Conservation (phyloP, 2,888 invertebrate genomes). For the Xylota segnis region DNA sequence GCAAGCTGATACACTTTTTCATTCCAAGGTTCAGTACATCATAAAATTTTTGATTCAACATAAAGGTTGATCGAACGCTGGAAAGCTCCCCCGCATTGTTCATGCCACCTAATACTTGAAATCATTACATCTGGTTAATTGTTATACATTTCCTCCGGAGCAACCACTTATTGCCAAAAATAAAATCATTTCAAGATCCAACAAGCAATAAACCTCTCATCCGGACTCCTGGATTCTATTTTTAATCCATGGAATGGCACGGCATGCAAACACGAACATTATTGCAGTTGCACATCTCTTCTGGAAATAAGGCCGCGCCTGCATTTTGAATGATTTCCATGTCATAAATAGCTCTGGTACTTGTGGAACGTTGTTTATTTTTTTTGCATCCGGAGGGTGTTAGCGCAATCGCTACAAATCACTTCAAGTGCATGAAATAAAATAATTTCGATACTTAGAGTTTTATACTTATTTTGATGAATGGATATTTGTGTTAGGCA, state of each 20-base stretch:
- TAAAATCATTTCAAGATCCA: neutral
- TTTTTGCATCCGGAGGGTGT: neutral
- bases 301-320: neutral
- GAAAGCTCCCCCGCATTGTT: neutral
- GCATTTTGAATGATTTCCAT: neutral
- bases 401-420: neutral
- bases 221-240: neutral
- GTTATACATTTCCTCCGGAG: neutral
- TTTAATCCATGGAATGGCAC: neutral
- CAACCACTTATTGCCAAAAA: neutral
- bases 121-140: neutral
- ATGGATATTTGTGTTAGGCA: too few species aligned
- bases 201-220: neutral
- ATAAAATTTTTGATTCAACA: too few species aligned
- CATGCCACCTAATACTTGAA: neutral
- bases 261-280: neutral
- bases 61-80: too few species aligned
- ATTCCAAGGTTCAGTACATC: too few species aligned
- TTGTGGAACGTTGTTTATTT: neutral
- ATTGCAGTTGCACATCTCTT: neutral
- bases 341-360: neutral
- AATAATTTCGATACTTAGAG: too few species aligned
- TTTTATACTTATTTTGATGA: too few species aligned
- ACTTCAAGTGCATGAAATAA: neutral
- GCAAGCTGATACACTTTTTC: too few species aligned